Percentiles rank a stretch among this genome's conserved stretches.
Evolutionary conservation across 2,113 vertebrate genomes (phyloP).

Genomic region (Malaclemys terrapin): DNA sequence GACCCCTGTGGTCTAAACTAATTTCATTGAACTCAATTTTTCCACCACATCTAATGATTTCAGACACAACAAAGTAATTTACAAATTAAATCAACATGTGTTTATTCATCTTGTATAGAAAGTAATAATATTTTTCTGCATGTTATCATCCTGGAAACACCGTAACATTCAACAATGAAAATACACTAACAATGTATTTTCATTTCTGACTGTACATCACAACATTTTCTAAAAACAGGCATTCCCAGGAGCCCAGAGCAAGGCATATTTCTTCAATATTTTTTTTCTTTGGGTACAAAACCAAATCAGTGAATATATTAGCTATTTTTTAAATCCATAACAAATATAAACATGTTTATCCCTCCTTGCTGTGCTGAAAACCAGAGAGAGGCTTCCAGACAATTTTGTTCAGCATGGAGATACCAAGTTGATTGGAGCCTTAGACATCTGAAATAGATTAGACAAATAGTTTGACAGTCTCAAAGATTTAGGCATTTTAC

Average conservation of each 20-base stretch:
- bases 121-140: neutral
- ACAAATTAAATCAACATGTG: neutral
- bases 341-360: neutral
- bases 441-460: neutral
- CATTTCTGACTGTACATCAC: neutral
- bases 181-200: neutral
- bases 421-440: neutral
- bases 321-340: neutral
- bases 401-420: neutral
- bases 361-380: neutral
- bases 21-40: conserved; percentile 18
- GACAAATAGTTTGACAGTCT: neutral
- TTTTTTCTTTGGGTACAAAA: neutral
- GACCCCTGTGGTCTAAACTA: neutral
- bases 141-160: neutral
- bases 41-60: neutral
- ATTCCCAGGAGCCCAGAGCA: neutral
- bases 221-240: neutral
- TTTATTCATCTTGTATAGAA: neutral
- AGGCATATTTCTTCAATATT: neutral
- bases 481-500: neutral
- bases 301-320: neutral
- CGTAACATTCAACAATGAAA: neutral
- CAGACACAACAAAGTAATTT: neutral
- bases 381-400: neutral